These are phyloP conservation scores for Salminus brasiliensis DNA, from an alignment of 2,113 vertebrate genomes.

Conservation along the genomic window DNA sequence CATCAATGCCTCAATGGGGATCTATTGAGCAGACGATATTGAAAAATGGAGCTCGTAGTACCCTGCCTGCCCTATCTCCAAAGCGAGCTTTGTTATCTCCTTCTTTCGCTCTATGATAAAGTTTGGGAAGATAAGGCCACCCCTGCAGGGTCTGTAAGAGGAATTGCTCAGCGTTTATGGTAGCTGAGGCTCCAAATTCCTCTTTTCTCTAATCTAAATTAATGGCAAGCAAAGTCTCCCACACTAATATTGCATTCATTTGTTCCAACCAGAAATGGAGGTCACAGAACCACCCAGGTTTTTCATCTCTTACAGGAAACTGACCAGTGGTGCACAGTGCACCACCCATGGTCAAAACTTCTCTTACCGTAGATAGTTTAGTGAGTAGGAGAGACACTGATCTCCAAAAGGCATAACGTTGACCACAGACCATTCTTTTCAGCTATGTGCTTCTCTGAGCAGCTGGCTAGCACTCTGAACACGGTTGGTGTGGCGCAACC, in stretches of 20 bases:
- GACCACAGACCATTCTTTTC: too few species aligned
- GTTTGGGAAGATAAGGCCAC: constrained; percentile 4
- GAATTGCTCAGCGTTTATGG: not conserved
- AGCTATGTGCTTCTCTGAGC: too few species aligned
- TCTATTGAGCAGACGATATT: constrained; percentile 21
- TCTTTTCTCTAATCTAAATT: not conserved
- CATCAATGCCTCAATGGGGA: constrained; percentile 32
- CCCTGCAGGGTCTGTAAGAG: not conserved
- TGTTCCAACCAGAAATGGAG: not conserved
- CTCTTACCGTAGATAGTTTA: too few species aligned
- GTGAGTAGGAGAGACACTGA: too few species aligned
- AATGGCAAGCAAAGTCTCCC: not conserved
- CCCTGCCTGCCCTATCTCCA: not conserved
- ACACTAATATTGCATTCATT: not conserved
- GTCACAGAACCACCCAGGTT: not conserved
- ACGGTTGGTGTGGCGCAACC: too few species aligned
- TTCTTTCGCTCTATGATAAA: constrained; percentile 9
- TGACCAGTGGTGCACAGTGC: not conserved
- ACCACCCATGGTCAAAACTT: not conserved
- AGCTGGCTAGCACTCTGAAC: too few species aligned
- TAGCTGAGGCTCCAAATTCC: not conserved
- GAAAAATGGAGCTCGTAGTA: not conserved
- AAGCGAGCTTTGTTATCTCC: not conserved
- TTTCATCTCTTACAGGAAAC: not conserved
- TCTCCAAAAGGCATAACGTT: too few species aligned